These are phyloP conservation scores for Osmerus eperlanus DNA, from an alignment of 2,113 vertebrate genomes.

Conservation along the genomic window DNA sequence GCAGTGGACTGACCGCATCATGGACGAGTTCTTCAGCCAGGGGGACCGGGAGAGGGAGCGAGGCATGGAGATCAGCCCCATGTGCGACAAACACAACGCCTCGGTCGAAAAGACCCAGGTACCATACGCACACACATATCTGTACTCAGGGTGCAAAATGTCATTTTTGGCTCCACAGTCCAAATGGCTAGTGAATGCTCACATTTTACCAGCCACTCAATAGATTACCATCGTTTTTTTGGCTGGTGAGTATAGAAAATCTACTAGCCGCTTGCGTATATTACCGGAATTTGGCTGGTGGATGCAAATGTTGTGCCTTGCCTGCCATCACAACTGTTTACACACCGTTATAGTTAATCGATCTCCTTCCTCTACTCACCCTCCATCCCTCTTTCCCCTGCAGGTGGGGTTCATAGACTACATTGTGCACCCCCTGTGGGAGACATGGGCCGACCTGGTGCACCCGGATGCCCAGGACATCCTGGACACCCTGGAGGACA, in stretches of 20 bases:
- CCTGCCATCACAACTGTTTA: too few relatives aligned
- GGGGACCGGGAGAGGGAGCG: constrained; percentile 94
- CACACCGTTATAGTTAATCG: too few relatives aligned
- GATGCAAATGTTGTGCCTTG: background rate
- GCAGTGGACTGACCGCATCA: constrained; percentile 97
- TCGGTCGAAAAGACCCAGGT: constrained; percentile 98
- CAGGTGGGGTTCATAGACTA: constrained; percentile 99
- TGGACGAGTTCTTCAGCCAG: constrained; percentile 98
- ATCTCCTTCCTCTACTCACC: too few relatives aligned
- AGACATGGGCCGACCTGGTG: constrained; percentile 98
- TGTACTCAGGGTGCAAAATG: background rate
- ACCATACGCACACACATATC: constrained; percentile 19
- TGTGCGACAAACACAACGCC: constrained; percentile 99
- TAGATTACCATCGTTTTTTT: too few relatives aligned
- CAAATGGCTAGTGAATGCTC: too few relatives aligned
- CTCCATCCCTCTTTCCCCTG: constrained; percentile 24
- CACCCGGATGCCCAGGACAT: constrained; percentile 98
- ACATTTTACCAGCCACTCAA: too few relatives aligned
- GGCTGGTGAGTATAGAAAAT: too few relatives aligned
- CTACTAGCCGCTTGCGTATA: too few relatives aligned
- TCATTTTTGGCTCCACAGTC: too few relatives aligned
- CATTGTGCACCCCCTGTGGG: constrained; percentile 98
- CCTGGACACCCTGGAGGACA: constrained; percentile 96
- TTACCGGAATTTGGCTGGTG: too few relatives aligned
- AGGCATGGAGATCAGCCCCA: constrained; percentile 98